Conservation (phyloP, 2,113 vertebrate genomes). For the Sula dactylatra region DNA sequence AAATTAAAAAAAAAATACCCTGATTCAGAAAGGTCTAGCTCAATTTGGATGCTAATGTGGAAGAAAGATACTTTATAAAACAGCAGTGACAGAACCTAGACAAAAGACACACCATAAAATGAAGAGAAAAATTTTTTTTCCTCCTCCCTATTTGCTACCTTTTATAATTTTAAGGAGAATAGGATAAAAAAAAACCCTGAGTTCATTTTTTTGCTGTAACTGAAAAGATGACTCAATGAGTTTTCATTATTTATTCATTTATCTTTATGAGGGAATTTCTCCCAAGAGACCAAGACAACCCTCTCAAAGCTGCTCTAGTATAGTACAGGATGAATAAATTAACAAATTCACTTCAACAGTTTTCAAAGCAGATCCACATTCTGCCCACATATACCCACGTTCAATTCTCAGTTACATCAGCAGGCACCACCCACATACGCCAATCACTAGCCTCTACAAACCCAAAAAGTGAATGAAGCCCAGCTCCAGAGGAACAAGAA, state of each 20-base stretch:
- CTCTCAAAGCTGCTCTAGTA: neutral
- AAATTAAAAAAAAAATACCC: rapidly evolving
- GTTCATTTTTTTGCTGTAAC: neutral
- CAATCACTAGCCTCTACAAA: neutral
- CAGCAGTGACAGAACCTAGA: neutral
- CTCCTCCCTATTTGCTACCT: neutral
- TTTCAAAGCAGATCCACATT: neutral
- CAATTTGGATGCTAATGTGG: neutral
- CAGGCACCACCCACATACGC: neutral
- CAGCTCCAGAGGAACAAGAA: neutral
- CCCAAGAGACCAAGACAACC: neutral
- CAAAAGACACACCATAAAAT: neutral
- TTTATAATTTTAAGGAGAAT: neutral
- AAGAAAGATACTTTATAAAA: neutral
- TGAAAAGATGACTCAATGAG: neutral
- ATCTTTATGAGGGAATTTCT: neutral
- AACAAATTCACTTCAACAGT: neutral
- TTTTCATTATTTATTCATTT: constrained; percentile 24
- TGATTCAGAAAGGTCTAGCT: neutral
- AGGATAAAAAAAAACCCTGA: neutral
- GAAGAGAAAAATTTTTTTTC: neutral
- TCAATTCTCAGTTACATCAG: neutral
- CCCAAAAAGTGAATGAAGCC: neutral
- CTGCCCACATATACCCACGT: neutral
- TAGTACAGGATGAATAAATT: constrained; percentile 10